Evolutionary conservation across 2,113 vertebrate genomes (phyloP).

Genomic region (Tringa solitaria): DNA sequence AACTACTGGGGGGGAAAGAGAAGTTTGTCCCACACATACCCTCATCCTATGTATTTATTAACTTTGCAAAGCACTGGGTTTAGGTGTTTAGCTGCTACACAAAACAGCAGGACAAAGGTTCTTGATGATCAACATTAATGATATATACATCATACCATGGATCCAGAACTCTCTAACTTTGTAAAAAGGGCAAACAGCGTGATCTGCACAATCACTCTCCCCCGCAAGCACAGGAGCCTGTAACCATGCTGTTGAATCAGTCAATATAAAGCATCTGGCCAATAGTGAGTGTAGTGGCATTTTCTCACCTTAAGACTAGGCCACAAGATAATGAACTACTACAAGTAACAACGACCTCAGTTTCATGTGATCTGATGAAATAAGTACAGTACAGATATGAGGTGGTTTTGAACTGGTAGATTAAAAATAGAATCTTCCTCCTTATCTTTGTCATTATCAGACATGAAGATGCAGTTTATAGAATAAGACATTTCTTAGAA

Average conservation of each 20-base stretch:
- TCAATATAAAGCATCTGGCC: neutral
- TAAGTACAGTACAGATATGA: neutral
- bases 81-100: neutral
- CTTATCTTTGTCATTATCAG: neutral
- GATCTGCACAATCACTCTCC: accelerated
- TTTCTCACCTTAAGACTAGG: neutral
- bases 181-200: neutral
- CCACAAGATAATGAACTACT: neutral
- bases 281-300: accelerated
- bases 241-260: neutral
- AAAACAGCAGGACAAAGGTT: neutral
- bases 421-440: neutral
- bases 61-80: neutral
- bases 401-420: neutral
- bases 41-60: neutral
- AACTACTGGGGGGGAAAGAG: neutral
- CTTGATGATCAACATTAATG: neutral
- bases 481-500: neutral
- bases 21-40: neutral
- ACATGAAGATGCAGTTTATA: neutral
- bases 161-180: neutral
- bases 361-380: neutral
- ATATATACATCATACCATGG: accelerated
- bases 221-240: no score
- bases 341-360: neutral